phyloP scores from a whole-genome alignment of 2,888 invertebrate species.

The Noctua fimbriata region DNA sequence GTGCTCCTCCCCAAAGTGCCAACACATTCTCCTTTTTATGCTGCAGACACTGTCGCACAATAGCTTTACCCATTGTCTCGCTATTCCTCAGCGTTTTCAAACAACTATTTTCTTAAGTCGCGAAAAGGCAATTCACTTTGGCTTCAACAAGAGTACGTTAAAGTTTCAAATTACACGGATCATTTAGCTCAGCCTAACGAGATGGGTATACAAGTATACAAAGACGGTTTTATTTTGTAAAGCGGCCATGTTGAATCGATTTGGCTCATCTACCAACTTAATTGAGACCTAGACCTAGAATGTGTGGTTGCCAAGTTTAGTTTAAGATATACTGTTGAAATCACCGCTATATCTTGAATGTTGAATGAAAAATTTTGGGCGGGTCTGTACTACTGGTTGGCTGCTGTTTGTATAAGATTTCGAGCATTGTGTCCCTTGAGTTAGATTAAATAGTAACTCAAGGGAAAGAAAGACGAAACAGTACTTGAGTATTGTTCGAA shows the following conservation, averaged over 20 bases:
- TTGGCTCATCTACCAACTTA: constrained; percentile 52
- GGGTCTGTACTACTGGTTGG: no score
- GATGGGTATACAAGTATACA: constrained; percentile 30
- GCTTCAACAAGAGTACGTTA: not conserved
- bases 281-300: constrained; percentile 40
- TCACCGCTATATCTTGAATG: constrained; percentile 15
- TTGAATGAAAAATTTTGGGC: constrained; percentile 22
- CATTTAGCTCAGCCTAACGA: constrained; percentile 46
- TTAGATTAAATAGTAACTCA: not conserved
- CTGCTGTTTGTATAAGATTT: not conserved
- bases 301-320: constrained; percentile 37
- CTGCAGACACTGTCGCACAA: not conserved
- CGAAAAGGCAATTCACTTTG: constrained; percentile 10
- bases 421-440: not conserved
- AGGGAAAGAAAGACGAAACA: not conserved
- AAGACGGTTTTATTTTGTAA: constrained; percentile 31
- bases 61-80: not conserved
- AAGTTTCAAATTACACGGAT: constrained; percentile 50
- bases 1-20: no score
- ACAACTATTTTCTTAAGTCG: not conserved
- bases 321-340: constrained; percentile 11
- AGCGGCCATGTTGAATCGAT: constrained; percentile 39
- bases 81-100: not conserved
- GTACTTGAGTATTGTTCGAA: not conserved
- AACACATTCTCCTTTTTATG: not conserved